A percentile compares a stretch with the other conserved stretches of the same genome.
Evolutionary conservation across 2,797 vertebrate genomes (phyloP).

Genomic region (Hypotaenidia philippensis): DNA sequence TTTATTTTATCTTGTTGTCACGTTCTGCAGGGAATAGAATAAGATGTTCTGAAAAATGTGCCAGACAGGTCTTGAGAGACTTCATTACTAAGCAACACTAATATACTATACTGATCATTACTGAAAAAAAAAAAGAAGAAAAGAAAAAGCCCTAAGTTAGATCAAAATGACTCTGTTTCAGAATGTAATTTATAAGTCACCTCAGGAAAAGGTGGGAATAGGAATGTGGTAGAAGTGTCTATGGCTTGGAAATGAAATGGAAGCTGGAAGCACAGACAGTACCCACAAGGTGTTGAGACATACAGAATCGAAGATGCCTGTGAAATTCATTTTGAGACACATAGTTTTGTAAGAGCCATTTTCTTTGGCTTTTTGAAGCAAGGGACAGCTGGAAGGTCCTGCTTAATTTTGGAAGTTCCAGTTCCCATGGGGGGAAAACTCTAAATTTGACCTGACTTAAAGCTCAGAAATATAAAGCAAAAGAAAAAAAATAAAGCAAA

Average conservation of each 20-base stretch:
- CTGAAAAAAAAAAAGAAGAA: conserved; percentile 24
- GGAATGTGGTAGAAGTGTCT: not conserved
- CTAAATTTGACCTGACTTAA: not conserved
- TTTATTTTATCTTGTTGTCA: conserved; percentile 23
- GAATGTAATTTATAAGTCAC: conserved; percentile 3
- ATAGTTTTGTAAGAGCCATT: not conserved
- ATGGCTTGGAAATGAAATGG: conserved; percentile 16
- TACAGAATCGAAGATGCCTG: not conserved
- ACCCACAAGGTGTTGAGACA: not conserved
- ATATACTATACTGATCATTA: conserved; percentile 16
- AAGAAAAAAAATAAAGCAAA: not conserved
- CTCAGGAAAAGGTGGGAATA: conserved; percentile 26
- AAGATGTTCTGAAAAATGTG: conserved; percentile 47
- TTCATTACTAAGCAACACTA: conserved; percentile 62
- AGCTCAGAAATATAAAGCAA: conserved; percentile 2
- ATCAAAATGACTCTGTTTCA: not conserved
- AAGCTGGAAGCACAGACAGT: conserved; percentile 10
- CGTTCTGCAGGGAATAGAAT: not conserved
- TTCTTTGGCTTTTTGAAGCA: not conserved
- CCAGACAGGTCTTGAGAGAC: conserved; percentile 12
- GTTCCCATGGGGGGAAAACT: not conserved
- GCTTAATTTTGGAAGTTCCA: not conserved
- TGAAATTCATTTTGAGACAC: conserved; percentile 4
- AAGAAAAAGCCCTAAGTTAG: conserved; percentile 1
- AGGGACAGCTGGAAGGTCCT: not conserved